Conservation (phyloP, 2,113 vertebrate genomes). For the Cavia porcellus region DNA sequence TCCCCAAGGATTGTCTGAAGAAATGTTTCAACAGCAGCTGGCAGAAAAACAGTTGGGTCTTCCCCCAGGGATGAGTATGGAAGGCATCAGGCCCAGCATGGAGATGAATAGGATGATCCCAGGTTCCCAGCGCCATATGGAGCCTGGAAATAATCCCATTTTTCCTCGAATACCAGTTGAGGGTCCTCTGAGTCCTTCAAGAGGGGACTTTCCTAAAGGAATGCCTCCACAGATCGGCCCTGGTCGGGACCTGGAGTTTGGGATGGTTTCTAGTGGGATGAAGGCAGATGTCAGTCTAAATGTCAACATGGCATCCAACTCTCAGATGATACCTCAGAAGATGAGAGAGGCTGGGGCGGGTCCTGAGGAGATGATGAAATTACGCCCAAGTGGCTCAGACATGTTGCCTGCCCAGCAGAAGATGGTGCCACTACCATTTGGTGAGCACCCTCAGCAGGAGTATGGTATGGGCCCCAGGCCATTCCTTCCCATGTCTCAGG, state of each 20-base stretch:
- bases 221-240: conserved; percentile 89
- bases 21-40: conserved; percentile 97
- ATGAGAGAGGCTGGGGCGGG: conserved; percentile 92
- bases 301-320: conserved; percentile 92
- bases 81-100: conserved; percentile 89
- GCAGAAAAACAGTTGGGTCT: conserved; percentile 95
- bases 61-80: conserved; percentile 95
- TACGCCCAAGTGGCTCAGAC: conserved; percentile 92
- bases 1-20: conserved; percentile 95
- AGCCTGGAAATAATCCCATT: conserved; percentile 93
- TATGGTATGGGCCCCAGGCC: conserved; percentile 95
- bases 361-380: conserved; percentile 96
- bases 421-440: conserved; percentile 95
- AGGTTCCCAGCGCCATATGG: conserved; percentile 94
- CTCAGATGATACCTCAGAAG: conserved; percentile 95
- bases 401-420: conserved; percentile 95
- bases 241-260: conserved; percentile 94
- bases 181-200: conserved; percentile 96
- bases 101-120: conserved; percentile 97
- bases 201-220: conserved; percentile 94
- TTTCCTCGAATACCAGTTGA: conserved; percentile 97
- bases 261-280: conserved; percentile 94
- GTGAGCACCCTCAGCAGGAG: conserved; percentile 95
- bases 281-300: conserved; percentile 91
- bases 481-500: conserved; percentile 93